A percentile compares a stretch with the other conserved stretches of the same genome.
Evolutionary conservation across 2,797 vertebrate species (phyloP).

Genomic region (Anguilla anguilla): DNA sequence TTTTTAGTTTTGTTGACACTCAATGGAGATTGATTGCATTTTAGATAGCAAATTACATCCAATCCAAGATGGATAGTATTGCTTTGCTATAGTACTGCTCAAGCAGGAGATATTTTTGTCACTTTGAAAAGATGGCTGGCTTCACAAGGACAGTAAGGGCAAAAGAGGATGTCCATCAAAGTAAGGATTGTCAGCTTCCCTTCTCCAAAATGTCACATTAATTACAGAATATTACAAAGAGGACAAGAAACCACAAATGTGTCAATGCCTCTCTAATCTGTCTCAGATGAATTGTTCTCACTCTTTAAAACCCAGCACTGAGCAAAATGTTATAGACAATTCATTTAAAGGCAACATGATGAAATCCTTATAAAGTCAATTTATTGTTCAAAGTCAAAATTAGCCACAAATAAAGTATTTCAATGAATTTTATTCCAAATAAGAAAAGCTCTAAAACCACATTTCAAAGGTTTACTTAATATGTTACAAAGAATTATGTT

Average conservation of each 20-base stretch:
- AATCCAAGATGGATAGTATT: background rate
- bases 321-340: background rate
- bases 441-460: too few relatives aligned
- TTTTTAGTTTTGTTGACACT: background rate
- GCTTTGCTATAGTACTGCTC: background rate
- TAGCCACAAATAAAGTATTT: background rate
- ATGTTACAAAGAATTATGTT: background rate
- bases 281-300: background rate
- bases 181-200: background rate
- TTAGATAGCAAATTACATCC: background rate
- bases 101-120: background rate
- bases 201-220: constrained; percentile 2
- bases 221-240: background rate
- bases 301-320: background rate
- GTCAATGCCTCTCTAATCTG: background rate
- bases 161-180: constrained; percentile 10
- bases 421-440: too few relatives aligned
- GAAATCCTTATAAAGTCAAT: background rate
- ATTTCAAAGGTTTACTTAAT: too few relatives aligned
- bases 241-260: background rate
- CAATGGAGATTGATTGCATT: background rate
- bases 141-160: background rate
- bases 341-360: background rate
- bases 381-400: background rate
- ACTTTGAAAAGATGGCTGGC: background rate